phyloP scores from a whole-genome alignment of 1,140 invertebrate genomes.

The Notospermus geniculatus region DNA sequence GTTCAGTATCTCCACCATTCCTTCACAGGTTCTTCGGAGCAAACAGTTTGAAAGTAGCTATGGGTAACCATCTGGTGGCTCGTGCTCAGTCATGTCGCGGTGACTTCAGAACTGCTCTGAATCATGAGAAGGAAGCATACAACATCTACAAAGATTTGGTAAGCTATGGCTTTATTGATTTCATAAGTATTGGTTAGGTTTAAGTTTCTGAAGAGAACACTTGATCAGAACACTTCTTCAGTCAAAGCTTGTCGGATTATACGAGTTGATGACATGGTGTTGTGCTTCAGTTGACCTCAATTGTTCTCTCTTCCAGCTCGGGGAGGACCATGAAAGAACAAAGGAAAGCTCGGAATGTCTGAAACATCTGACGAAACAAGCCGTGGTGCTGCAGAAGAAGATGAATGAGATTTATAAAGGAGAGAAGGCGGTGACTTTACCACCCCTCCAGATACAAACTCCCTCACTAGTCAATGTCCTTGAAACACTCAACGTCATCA shows the following conservation, averaged over 20 bases:
- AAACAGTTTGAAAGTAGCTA: conserved; percentile 90
- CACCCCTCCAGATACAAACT: conserved; percentile 79
- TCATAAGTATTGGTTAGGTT: background rate
- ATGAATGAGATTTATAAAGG: conserved; percentile 62
- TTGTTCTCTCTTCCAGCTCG: conserved; percentile 66
- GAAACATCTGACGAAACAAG: conserved; percentile 92
- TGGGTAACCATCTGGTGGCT: conserved; percentile 94
- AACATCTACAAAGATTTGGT: conserved; percentile 89
- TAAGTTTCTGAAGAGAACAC: too few relatives aligned
- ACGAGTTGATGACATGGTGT: too few relatives aligned
- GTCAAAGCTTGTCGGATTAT: too few relatives aligned
- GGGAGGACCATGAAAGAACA: conserved; percentile 95
- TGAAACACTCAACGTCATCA: conserved; percentile 97
- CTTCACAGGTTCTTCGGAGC: conserved; percentile 68
- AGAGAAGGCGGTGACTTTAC: conserved; percentile 45
- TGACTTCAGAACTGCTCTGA: conserved; percentile 84
- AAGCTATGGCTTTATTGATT: conserved; percentile 18
- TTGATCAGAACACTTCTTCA: too few relatives aligned
- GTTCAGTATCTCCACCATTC: conserved; percentile 2
- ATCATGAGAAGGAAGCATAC: conserved; percentile 96
- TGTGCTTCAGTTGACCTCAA: too few relatives aligned
- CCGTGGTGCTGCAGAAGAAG: conserved; percentile 94
- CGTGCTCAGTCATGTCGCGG: conserved; percentile 93
- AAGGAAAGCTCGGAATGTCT: conserved; percentile 94
- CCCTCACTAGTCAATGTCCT: conserved; percentile 92